phyloP scores from a whole-genome alignment of 2,797 vertebrate genomes.

The Buceros bicornis region DNA sequence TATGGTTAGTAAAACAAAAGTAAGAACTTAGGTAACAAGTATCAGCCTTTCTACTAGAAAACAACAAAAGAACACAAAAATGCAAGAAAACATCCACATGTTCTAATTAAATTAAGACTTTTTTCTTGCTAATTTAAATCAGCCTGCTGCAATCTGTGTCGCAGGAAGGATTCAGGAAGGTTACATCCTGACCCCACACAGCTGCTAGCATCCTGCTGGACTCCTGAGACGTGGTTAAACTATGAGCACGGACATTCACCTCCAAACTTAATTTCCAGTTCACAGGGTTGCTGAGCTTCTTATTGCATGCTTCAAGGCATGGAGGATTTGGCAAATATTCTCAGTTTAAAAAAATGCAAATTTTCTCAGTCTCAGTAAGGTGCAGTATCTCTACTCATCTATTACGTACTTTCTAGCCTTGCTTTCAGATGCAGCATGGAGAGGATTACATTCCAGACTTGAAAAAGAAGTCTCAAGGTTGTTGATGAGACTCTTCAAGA shows the following conservation, averaged over 20 bases:
- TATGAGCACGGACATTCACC: not conserved
- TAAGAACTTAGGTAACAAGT: not conserved
- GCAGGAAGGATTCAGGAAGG: not conserved
- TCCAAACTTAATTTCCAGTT: not conserved
- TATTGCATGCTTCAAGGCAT: not conserved
- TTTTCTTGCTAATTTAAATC: not conserved
- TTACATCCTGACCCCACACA: not conserved
- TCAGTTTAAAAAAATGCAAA: not conserved
- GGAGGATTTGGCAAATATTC: not conserved
- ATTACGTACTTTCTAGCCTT: not conserved
- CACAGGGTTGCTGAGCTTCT: not conserved
- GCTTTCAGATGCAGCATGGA: rapidly evolving
- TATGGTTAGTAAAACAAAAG: not conserved
- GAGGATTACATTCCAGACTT: not conserved
- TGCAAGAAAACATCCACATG: not conserved
- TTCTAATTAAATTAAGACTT: not conserved
- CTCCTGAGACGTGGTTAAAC: not conserved
- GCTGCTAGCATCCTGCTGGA: not conserved
- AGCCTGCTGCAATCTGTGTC: not conserved
- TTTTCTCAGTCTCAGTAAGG: not conserved
- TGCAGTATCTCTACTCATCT: not conserved
- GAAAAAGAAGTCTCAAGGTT: not conserved
- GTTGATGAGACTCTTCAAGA: not conserved
- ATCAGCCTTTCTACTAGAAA: not conserved
- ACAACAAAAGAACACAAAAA: not conserved